These are phyloP conservation scores for Oscheius sp. DNA, from an alignment of 2,888 invertebrate genomes.

Conservation along the genomic window DNA sequence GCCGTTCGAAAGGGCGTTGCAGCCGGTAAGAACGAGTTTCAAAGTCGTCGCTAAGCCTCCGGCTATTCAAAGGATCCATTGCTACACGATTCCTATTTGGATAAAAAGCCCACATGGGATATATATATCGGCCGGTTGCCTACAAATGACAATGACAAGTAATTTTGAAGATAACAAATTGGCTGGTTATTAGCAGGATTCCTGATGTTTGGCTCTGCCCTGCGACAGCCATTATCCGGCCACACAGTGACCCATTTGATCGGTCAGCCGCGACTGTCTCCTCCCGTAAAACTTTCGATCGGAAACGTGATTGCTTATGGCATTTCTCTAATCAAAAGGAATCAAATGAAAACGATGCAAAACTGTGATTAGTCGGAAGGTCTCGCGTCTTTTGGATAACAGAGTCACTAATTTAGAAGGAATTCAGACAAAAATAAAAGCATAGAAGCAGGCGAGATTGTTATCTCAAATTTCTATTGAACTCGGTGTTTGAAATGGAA, in stretches of 20 bases:
- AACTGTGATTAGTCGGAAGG: background rate
- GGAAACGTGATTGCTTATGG: slow-evolving; percentile 10
- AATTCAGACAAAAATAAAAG: no score
- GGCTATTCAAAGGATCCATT: slow-evolving; percentile 6
- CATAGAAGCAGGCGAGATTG: no score
- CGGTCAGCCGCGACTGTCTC: slow-evolving; percentile 33
- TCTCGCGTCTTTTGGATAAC: background rate
- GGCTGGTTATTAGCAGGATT: no score
- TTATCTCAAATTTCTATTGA: no score
- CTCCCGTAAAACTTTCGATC: slow-evolving; percentile 33
- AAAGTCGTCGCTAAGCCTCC: slow-evolving; percentile 21
- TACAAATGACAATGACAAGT: no score
- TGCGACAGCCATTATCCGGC: slow-evolving; percentile 34
- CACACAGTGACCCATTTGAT: slow-evolving; percentile 37
- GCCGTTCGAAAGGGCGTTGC: slow-evolving; percentile 6
- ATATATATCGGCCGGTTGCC: no score
- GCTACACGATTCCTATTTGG: slow-evolving; percentile 1
- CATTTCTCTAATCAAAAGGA: background rate
- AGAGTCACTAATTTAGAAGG: no score
- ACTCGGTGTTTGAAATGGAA: no score
- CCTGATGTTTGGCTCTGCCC: slow-evolving; percentile 1
- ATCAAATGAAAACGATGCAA: background rate
- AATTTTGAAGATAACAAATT: background rate
- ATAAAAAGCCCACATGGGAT: background rate
- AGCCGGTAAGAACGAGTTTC: slow-evolving; percentile 13